A percentile compares a stretch with the other conserved stretches of the same genome.
Evolutionary conservation across 2,113 vertebrate species (phyloP).

Genomic region (Dicaeum eximium): DNA sequence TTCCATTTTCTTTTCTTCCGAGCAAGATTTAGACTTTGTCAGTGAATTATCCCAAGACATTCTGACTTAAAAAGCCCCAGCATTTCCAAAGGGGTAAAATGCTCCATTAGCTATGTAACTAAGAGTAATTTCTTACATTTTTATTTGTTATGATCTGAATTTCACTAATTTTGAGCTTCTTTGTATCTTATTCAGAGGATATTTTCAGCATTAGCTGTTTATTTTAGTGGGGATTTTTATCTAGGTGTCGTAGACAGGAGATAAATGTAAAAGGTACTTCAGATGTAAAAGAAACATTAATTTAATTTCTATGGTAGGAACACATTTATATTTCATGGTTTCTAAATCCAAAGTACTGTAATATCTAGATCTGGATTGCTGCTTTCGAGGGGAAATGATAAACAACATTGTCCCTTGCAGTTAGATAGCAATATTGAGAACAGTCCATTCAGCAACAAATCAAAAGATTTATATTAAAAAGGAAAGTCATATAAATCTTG

Average conservation of each 20-base stretch:
- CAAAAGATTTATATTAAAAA: constrained; percentile 59
- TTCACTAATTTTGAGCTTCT: neutral
- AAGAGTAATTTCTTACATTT: neutral
- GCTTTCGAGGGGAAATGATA: constrained; percentile 51
- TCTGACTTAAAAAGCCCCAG: neutral
- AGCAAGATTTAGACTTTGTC: neutral
- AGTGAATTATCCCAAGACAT: neutral
- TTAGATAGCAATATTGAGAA: constrained; percentile 52
- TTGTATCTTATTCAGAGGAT: neutral
- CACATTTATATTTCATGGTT: constrained; percentile 65
- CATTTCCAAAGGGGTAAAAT: neutral
- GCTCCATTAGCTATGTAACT: neutral
- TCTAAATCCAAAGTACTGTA: constrained; percentile 45
- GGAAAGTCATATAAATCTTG: constrained; percentile 58
- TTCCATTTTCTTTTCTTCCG: neutral
- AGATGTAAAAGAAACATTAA: constrained; percentile 28
- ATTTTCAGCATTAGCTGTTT: neutral
- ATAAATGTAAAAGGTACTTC: constrained; percentile 32
- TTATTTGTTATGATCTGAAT: neutral
- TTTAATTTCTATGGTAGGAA: constrained; percentile 49
- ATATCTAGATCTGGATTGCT: constrained; percentile 50
- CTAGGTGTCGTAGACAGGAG: neutral
- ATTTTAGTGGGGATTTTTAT: neutral
- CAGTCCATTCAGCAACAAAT: constrained; percentile 63
- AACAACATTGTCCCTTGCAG: constrained; percentile 56